Conservation (phyloP, 2,113 vertebrate species). For the Istiophorus platypterus region DNA sequence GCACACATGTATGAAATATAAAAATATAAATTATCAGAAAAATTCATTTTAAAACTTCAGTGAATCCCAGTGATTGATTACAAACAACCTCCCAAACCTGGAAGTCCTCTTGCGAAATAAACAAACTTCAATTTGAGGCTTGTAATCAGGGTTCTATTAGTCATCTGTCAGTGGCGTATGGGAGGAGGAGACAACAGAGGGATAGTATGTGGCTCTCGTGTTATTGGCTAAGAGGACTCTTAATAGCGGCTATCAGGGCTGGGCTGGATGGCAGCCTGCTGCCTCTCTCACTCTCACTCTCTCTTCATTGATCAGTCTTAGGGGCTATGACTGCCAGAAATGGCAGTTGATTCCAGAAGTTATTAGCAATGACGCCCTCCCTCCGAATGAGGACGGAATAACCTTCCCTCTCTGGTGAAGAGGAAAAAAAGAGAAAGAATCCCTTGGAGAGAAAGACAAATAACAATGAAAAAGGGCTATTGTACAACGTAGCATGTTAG, state of each 20-base stretch:
- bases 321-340: slow-evolving; percentile 68
- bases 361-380: slow-evolving; percentile 57
- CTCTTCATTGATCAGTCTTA: slow-evolving; percentile 72
- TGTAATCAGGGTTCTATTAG: slow-evolving; percentile 64
- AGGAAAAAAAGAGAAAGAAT: slow-evolving; percentile 40
- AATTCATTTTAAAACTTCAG: too few species aligned
- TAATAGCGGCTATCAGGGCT: slow-evolving; percentile 74
- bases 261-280: slow-evolving; percentile 73
- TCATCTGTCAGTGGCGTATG: slow-evolving; percentile 56
- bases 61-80: slow-evolving; percentile 58
- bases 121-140: slow-evolving; percentile 65
- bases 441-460: not conserved
- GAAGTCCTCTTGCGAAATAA: slow-evolving; percentile 53
- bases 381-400: slow-evolving; percentile 56
- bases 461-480: not conserved
- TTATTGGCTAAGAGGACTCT: slow-evolving; percentile 63
- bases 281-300: slow-evolving; percentile 71
- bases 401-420: slow-evolving; percentile 3
- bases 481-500: not conserved
- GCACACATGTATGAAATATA: not conserved
- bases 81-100: slow-evolving; percentile 51
- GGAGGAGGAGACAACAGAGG: slow-evolving; percentile 64
- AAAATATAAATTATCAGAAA: slow-evolving; percentile 40
- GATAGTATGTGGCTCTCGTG: slow-evolving; percentile 57
- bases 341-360: slow-evolving; percentile 69